Percentiles rank a stretch among this genome's conserved stretches.
Evolutionary conservation across 2,888 invertebrate genomes (phyloP).

Genomic region (Drosophila maculinotata): DNA sequence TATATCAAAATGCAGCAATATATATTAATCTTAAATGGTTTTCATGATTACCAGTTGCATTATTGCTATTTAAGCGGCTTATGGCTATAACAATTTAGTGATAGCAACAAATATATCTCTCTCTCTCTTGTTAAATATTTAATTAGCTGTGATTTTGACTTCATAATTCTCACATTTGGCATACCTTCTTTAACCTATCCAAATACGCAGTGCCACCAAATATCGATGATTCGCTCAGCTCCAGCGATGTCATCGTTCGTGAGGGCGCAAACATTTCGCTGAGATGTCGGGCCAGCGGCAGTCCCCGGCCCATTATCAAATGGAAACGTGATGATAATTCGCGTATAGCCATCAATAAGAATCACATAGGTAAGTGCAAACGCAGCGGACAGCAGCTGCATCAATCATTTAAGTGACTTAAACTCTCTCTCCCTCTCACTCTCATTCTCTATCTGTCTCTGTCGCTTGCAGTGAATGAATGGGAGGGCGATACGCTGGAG

Average conservation of each 20-base stretch:
- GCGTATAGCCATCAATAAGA: constrained; percentile 94
- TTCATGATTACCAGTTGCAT: constrained; percentile 35
- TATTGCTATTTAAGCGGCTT: constrained; percentile 51
- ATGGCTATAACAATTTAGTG: constrained; percentile 38
- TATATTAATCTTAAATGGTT: constrained; percentile 53
- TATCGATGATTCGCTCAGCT: constrained; percentile 95
- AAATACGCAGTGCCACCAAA: constrained; percentile 92
- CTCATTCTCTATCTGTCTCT: neutral
- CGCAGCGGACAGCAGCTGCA: constrained; percentile 31
- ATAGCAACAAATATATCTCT: neutral
- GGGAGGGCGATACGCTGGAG: constrained; percentile 94
- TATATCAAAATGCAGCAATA: constrained; percentile 22
- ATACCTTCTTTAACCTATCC: neutral
- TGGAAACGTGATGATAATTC: constrained; percentile 96
- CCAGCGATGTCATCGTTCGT: constrained; percentile 94
- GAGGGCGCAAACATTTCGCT: constrained; percentile 95
- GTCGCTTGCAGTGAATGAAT: constrained; percentile 89
- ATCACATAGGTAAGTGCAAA: constrained; percentile 88
- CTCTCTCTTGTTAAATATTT: constrained; percentile 10
- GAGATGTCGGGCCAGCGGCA: constrained; percentile 94
- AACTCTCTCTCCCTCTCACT: neutral
- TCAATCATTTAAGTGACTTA: constrained; percentile 73
- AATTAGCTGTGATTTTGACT: neutral
- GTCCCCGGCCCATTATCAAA: constrained; percentile 94
- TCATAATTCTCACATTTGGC: neutral